Evolutionary conservation across 2,797 vertebrate species (phyloP).

Genomic region (Falco biarmicus): DNA sequence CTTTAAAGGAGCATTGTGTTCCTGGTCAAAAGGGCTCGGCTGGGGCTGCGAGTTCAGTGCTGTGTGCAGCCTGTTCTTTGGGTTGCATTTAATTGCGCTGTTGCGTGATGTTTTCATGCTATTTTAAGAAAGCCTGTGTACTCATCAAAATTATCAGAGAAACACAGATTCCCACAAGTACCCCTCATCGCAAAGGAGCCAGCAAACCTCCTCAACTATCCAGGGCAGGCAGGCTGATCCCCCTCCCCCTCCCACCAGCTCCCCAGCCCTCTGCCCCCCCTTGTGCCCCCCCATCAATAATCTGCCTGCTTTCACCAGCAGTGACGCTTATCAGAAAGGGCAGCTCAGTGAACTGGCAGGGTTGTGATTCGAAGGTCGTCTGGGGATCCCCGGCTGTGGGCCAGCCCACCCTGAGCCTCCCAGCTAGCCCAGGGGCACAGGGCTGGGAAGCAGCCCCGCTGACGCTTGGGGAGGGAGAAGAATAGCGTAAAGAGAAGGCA

Average conservation of each 20-base stretch:
- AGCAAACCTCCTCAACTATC: background rate
- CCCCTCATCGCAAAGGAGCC: fast-evolving
- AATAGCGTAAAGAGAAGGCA: constrained; percentile 40
- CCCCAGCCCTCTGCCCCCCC: background rate
- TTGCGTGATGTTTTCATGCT: background rate
- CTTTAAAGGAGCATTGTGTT: background rate
- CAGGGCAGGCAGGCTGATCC: fast-evolving
- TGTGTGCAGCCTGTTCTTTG: background rate
- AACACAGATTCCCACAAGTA: background rate
- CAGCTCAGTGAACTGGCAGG: constrained; percentile 69
- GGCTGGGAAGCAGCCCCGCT: constrained; percentile 5
- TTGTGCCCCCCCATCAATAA: background rate
- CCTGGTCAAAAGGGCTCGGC: background rate
- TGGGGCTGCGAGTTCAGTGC: background rate
- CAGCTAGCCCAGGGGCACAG: background rate
- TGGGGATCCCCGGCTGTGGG: background rate
- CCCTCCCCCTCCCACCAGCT: background rate
- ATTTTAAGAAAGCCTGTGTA: background rate
- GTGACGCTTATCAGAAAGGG: constrained; percentile 44
- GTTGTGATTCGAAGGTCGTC: background rate
- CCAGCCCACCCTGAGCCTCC: background rate
- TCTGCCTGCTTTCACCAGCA: background rate
- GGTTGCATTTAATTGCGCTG: background rate
- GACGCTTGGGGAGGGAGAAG: background rate
- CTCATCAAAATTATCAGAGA: constrained; percentile 24